Base-by-base conservation (phyloP, 1,140 invertebrate genomes). In the Contarinia nasturtii region DNA sequence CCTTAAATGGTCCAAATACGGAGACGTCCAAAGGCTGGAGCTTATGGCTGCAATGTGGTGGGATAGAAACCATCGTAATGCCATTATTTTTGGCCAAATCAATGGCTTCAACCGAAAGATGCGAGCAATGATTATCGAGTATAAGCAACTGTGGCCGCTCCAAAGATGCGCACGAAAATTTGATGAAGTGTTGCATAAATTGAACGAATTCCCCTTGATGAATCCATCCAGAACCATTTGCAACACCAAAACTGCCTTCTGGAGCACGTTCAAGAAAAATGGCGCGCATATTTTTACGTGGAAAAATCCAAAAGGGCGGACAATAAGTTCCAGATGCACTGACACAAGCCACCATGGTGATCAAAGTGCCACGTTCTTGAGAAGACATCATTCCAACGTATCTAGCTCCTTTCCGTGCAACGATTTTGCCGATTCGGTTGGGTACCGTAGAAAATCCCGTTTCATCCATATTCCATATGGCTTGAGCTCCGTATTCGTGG, bases 21-120 rank as follows among this genome's bases (percentile, higher is more conserved):
- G 56, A 55, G 34, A 54, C 38, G 52, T 67, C 64, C 7, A 68
- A 49, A n/a, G 64, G 66, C 49, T 63, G 66, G 2, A 69, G 51
- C 49, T 60, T 63, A 37, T 59, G 55, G 11, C 48, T 51, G 45
- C 53, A 55, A 33, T 62, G 56, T 5, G 55, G 55, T 33, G 55
- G 55, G 15, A 58, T 57, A 10, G 63, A 59, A 17, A 66, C 48
- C 40, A 67, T 15, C 4, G 53, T 41, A 17, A 66, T 56, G 0
- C 59, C 57, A 55, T 64, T 59, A 10, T 51, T 49, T 44, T 58
- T 63, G 33, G 54, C 56, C 52, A 51, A 61, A 44, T 58, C 53
- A 51, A 59, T 58, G 61, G 64, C 65, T 55, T 54, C 54, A 57
- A 58, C 57, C 52, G 58, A 55, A 56, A 57, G 42, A 48, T 60